Base-by-base conservation (phyloP, 2,888 invertebrate species). In the Ochropleura plecta region DNA sequence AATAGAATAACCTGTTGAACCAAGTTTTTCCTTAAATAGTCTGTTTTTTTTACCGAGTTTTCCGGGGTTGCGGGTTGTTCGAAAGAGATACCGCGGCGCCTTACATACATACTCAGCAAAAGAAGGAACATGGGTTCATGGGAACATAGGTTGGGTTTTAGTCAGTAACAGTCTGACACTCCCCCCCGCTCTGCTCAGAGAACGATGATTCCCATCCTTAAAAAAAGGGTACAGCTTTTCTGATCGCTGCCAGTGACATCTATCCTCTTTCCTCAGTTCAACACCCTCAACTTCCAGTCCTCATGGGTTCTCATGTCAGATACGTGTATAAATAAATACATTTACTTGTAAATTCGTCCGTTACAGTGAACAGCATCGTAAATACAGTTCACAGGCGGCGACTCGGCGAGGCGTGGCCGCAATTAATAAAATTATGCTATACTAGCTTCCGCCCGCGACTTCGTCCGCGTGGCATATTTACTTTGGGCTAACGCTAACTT, bases 361-460 rank as follows among this genome's bases (percentile, higher is more conserved):
- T 73, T 48, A 68, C 55, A 74, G 59, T 64, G 68, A 74, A 67
- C 46, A 40, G 55, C 18, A 44, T 71, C 75, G 48, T 82, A 81
- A 75, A 79, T 69, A 59, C 73, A 57, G 71, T 72, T 63, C 73
- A 59, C 69, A 67, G 59, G 60, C 63, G 42, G 49, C 44, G 55
- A 67, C 55, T 57, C 63, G 42, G 49, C 44, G 55, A 63, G 81
- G 83, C 76, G 85, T 77, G 69, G 51, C 7, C 14, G 20, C 72
- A 69, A 84, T 84, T 76, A 78, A 82, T 82, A 82, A 78, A 80
- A 85, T 85, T 80, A 82, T 64, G 71, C 80, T 78, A 51, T 82
- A 84, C n/a, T n/a, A n/a, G n/a, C n/a, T n/a, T n/a, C n/a, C n/a
- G n/a, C n/a, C n/a, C n/a, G n/a, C n/a, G n/a, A n/a, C n/a, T n/a